Percentiles rank a stretch among this genome's conserved stretches.
These are phyloP conservation scores for Micropoecilia bifurca DNA, from an alignment of 2,797 vertebrate species.

Conservation along the genomic window DNA sequence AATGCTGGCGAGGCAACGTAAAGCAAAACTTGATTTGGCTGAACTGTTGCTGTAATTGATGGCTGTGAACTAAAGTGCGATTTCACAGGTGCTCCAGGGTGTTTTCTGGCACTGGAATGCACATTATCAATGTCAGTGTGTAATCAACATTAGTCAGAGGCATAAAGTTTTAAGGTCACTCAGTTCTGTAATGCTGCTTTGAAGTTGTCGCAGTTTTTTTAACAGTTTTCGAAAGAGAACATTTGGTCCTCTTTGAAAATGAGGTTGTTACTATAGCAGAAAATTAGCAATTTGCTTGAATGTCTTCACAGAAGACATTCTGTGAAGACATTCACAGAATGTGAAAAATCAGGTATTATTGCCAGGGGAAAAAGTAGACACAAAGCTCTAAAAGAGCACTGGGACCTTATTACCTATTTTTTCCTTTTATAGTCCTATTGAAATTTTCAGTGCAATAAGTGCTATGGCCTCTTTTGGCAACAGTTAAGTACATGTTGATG, in stretches of 20 bases:
- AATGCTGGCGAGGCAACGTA: neutral
- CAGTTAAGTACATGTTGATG: neutral
- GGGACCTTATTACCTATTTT: neutral
- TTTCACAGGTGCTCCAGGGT: neutral
- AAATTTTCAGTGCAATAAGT: neutral
- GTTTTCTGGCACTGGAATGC: neutral
- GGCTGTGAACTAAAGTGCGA: neutral
- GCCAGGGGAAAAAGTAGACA: neutral
- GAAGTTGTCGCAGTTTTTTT: neutral
- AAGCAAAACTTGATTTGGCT: neutral
- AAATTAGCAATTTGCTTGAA: neutral
- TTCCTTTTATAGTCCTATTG: neutral
- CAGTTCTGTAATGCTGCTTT: neutral
- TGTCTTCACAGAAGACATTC: neutral
- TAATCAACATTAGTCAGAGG: neutral
- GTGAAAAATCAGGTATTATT: neutral
- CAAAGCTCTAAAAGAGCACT: neutral
- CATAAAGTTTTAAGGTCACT: neutral
- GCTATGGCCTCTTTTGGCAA: neutral
- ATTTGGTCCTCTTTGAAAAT: constrained; percentile 2
- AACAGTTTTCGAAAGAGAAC: neutral
- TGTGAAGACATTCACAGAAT: too few relatives aligned
- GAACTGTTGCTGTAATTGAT: neutral
- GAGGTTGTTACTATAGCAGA: neutral
- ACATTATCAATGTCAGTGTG: neutral